phyloP scores from a whole-genome alignment of 2,113 vertebrate genomes.

The Oryctolagus cuniculus region DNA sequence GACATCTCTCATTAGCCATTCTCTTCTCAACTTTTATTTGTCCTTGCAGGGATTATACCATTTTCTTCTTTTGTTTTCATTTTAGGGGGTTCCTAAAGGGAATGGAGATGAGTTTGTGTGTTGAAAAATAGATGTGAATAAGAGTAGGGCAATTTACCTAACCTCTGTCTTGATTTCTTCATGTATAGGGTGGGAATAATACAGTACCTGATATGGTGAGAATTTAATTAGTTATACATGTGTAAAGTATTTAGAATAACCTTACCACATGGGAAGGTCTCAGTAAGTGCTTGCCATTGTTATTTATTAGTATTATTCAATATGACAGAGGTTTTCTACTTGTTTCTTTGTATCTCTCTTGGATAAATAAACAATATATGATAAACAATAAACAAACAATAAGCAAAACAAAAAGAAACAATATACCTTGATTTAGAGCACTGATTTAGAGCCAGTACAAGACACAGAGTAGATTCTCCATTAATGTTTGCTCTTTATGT shows the following conservation, averaged over 20 bases:
- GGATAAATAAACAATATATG: not conserved
- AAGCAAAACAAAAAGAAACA: not conserved
- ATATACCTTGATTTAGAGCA: not conserved
- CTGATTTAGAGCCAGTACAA: not conserved
- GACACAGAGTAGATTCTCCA: not conserved
- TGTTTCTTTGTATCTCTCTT: not conserved
- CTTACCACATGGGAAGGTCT: not conserved
- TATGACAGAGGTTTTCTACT: not conserved
- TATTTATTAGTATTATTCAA: slow-evolving; percentile 11
- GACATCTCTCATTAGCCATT: not conserved
- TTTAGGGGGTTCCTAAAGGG: not conserved
- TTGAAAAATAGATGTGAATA: not conserved
- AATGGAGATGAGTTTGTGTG: not conserved
- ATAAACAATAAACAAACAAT: too few relatives aligned
- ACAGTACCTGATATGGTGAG: not conserved
- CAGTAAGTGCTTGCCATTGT: not conserved
- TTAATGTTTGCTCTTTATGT: slow-evolving; percentile 58
- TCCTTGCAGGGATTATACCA: not conserved
- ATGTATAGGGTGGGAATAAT: not conserved
- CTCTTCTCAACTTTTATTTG: not conserved
- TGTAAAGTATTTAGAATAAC: not conserved
- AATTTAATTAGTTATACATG: not conserved
- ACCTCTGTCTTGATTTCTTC: not conserved
- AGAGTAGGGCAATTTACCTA: not conserved
- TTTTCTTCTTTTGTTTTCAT: not conserved